These are phyloP conservation scores for Trachymyrmex septentrionalis DNA, from an alignment of 1,140 invertebrate species.

Conservation along the genomic window DNA sequence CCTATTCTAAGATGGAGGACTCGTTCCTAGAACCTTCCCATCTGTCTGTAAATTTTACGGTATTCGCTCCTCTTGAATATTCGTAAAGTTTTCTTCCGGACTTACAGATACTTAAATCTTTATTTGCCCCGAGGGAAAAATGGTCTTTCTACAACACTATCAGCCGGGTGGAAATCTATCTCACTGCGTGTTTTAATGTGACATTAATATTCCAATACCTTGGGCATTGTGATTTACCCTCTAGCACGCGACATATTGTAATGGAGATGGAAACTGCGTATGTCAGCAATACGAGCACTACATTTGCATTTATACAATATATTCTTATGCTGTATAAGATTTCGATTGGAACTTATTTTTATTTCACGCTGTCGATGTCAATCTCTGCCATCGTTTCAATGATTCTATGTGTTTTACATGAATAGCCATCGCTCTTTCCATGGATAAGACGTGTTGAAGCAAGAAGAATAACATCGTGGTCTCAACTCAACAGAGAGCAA, in stretches of 20 bases:
- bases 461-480: conserved; percentile 1
- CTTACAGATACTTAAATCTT: conserved; percentile 60
- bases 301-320: not conserved
- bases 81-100: conserved; percentile 45
- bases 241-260: conserved; percentile 14
- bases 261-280: not conserved
- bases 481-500: not conserved
- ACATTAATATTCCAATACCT: conserved; percentile 53
- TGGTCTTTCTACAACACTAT: conserved; percentile 30
- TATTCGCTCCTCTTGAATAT: conserved; percentile 51
- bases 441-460: not conserved
- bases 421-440: not conserved
- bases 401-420: not conserved
- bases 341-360: not conserved
- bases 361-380: not conserved
- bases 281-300: conserved; percentile 1
- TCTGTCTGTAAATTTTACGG: conserved; percentile 54
- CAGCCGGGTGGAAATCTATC: conserved; percentile 46
- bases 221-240: conserved; percentile 39
- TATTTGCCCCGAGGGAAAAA: conserved; percentile 34
- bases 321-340: not conserved
- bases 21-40: conserved; percentile 8
- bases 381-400: not conserved
- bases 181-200: conserved; percentile 43
- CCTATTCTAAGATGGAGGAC: conserved; percentile 46